Conservation (phyloP, 2,113 vertebrate genomes). For the Oncorhynchus keta region DNA sequence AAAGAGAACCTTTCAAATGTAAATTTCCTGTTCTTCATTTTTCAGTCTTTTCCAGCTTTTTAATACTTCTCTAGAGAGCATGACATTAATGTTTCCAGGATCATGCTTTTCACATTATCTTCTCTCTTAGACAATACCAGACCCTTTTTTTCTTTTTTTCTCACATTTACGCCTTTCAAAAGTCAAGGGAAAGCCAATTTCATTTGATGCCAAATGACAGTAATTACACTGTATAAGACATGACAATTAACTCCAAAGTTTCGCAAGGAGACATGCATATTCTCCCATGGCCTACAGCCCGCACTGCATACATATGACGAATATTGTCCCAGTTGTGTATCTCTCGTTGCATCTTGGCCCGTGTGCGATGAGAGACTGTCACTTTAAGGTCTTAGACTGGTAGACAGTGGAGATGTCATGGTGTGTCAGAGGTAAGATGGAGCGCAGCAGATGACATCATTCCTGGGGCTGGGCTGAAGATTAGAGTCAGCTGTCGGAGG, state of each 20-base stretch:
- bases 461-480: neutral
- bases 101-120: constrained; percentile 2
- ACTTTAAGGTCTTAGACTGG: neutral
- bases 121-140: neutral
- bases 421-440: neutral
- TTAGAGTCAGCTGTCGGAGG: constrained; percentile 11
- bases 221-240: neutral
- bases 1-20: neutral
- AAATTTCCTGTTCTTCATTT: neutral
- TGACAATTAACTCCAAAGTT: neutral
- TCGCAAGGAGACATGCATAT: neutral
- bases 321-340: neutral
- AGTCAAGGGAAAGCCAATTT: neutral
- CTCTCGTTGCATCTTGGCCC: neutral
- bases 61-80: constrained; percentile 1
- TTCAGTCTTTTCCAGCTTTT: constrained; percentile 2
- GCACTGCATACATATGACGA: neutral
- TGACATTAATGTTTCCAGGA: neutral
- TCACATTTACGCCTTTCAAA: neutral
- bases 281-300: neutral
- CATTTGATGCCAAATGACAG: too few relatives aligned
- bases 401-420: neutral
- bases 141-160: neutral
- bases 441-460: neutral
- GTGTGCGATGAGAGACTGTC: neutral